Evolutionary conservation across 2,113 vertebrate genomes (phyloP), one percentile per base, ranked within the genome.

Genomic region (Scomber scombrus): DNA sequence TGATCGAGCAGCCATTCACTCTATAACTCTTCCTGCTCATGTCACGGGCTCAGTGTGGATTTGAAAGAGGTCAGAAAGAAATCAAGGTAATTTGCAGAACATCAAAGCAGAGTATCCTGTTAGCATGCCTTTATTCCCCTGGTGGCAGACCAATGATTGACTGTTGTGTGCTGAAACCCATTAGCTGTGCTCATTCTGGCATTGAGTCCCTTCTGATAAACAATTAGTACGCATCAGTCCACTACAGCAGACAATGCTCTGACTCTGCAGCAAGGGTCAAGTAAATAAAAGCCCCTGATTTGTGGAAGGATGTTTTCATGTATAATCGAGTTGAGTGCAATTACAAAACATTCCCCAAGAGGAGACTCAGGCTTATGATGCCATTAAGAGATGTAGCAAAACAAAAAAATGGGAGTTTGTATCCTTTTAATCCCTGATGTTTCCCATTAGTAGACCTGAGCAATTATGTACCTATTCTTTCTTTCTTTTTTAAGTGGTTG

Each of bases 221-320:
- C 81, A 81, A 71, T 90, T 86, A 90, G 68, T 9, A 57, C 49
- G 65, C 74, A 54, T 69, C 82, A 69, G 68, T 73, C 84, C 85
- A 76, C 67, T 81, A 58, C 43, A 63, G 73, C 71, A 72, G 75
- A 82, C 71, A 31, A 58, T 26, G 70, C 21, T 12, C 13, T 49
- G 56, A 55, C 16, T 3, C 19, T n/a, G 60, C 26, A 4, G 50
- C 29, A 3, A 0, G 4, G 51, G 64, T 64, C 66, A 60, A 29
- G 34, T 61, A 52, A 74, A 85, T 77, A 71, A 85, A 86, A 84
- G 69, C 26, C 45, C 58, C 6, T 52, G 67, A 72, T 84, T 80
- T 57, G 71, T 21, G 16, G 15, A 71, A 79, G 79, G 31, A 51
- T 68, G 61, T 61, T 70, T 84, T 69, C 15, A 23, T 56, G 34